Evolutionary conservation across 2,888 invertebrate genomes (phyloP).

Genomic region (Ischnus inquisitorius): DNA sequence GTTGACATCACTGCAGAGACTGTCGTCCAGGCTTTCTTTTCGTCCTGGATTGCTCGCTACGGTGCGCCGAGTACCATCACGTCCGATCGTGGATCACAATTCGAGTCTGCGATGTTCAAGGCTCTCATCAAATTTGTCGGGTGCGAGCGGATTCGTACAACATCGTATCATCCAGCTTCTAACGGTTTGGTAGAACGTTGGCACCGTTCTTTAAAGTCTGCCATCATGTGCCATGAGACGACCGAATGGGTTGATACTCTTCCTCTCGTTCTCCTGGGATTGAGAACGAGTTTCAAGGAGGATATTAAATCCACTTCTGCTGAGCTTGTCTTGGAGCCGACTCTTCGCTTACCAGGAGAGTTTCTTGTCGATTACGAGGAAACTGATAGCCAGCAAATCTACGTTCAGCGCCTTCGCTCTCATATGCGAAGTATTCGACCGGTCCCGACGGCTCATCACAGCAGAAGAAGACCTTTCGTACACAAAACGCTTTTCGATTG

Average conservation of each 20-base stretch:
- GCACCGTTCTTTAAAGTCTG: neutral
- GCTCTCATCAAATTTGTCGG: conserved; percentile 17
- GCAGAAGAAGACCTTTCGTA: neutral
- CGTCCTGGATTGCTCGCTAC: conserved; percentile 3
- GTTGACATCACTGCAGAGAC: conserved; percentile 22
- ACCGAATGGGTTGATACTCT: conserved; percentile 65
- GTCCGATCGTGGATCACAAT: conserved; percentile 15
- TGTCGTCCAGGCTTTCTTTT: conserved; percentile 5
- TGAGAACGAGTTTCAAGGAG: conserved; percentile 58
- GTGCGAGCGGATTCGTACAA: neutral
- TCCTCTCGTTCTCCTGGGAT: conserved; percentile 68
- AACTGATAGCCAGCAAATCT: neutral
- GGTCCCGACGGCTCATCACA: neutral
- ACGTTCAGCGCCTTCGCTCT: neutral
- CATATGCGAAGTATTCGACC: conserved; percentile 4
- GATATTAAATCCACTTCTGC: conserved; percentile 25
- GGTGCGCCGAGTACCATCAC: conserved; percentile 27
- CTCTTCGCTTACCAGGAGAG: neutral
- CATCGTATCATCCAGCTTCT: neutral
- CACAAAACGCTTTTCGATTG: neutral
- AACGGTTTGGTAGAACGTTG: neutral
- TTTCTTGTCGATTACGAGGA: neutral
- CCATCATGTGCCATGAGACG: neutral
- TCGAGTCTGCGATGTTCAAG: conserved; percentile 4
- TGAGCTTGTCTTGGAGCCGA: neutral